These are phyloP conservation scores for Mayetiola destructor DNA, from an alignment of 2,888 invertebrate species.

Conservation along the genomic window DNA sequence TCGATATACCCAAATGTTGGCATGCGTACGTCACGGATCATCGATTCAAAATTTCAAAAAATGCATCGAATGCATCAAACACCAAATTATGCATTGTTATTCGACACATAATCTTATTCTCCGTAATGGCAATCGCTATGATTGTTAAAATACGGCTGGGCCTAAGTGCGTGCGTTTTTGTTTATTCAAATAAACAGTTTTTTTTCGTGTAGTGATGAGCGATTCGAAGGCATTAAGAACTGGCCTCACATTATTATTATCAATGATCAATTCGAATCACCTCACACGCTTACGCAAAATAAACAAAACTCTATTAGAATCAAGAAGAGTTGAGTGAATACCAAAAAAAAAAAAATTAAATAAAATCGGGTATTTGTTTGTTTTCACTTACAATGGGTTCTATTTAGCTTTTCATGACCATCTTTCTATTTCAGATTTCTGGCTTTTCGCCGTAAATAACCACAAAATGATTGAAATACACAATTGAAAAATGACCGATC, in stretches of 20 bases:
- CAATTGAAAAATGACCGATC: background rate
- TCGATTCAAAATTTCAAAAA: background rate
- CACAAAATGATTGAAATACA: background rate
- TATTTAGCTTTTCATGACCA: conserved; percentile 8
- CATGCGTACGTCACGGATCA: background rate
- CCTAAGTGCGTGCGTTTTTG: too few relatives aligned
- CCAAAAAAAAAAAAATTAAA: background rate
- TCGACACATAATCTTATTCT: too few relatives aligned
- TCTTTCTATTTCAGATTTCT: too few relatives aligned
- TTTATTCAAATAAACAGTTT: too few relatives aligned
- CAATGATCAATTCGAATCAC: background rate
- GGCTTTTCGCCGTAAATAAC: background rate
- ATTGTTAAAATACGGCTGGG: too few relatives aligned
- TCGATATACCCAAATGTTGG: background rate
- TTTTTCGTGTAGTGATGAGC: too few relatives aligned
- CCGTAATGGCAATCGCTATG: too few relatives aligned
- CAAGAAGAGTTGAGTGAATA: too few relatives aligned
- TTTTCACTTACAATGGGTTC: conserved; percentile 10
- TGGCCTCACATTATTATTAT: conserved; percentile 7
- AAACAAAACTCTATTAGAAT: conserved; percentile 9
- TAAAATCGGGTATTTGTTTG: background rate
- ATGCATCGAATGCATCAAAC: background rate
- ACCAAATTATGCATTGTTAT: too few relatives aligned
- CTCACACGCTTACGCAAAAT: conserved; percentile 9
- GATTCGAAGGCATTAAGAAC: background rate